These are phyloP conservation scores for Drosophila kambysellisi DNA, from an alignment of 2,888 invertebrate species.

Conservation along the genomic window DNA sequence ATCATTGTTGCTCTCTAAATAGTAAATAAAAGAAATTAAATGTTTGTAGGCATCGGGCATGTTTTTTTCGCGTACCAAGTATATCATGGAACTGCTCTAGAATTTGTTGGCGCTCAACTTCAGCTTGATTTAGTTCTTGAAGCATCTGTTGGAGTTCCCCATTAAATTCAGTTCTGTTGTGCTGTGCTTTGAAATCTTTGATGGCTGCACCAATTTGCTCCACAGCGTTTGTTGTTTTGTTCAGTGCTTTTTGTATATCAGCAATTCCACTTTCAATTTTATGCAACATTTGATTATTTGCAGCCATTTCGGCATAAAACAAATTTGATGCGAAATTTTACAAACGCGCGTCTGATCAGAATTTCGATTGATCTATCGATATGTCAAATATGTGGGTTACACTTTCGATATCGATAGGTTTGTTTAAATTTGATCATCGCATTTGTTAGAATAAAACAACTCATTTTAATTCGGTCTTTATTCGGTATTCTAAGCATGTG, in stretches of 20 bases:
- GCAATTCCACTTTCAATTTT: not conserved
- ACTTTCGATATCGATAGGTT: not conserved
- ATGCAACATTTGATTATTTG: not conserved
- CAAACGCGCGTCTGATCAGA: conserved; percentile 1
- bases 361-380: not conserved
- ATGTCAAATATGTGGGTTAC: too few species aligned
- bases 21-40: not conserved
- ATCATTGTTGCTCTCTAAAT: not conserved
- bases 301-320: not conserved
- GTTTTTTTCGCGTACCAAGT: not conserved
- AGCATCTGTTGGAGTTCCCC: not conserved
- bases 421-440: not conserved
- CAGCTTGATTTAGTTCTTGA: not conserved
- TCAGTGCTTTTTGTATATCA: not conserved
- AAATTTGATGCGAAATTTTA: not conserved
- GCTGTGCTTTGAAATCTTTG: not conserved
- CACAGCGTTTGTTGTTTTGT: not conserved
- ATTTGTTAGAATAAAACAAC: not conserved
- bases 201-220: conserved; percentile 3
- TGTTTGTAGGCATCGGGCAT: too few species aligned
- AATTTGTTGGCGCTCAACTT: not conserved
- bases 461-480: not conserved
- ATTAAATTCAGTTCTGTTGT: not conserved
- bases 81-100: not conserved
- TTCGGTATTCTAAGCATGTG: too few species aligned